These are phyloP conservation scores for Pangasius sanitwongsei DNA, from an alignment of 2,797 vertebrate species.

Conservation along the genomic window DNA sequence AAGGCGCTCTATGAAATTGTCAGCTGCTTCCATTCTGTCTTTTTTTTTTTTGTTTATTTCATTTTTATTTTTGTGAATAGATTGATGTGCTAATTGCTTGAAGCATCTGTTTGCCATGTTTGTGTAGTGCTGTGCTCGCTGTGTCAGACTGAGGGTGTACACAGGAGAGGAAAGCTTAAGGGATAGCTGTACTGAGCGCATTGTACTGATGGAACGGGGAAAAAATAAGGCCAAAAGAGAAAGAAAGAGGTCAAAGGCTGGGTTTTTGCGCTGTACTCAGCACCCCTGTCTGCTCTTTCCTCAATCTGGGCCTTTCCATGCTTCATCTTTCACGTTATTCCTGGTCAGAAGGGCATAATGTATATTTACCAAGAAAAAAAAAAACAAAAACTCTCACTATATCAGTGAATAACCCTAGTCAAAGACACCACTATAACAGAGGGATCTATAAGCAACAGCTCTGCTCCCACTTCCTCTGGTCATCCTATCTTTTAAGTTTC, in stretches of 20 bases:
- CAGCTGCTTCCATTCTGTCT: constrained; percentile 55
- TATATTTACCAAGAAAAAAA: background rate
- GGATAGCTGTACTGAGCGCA: constrained; percentile 20
- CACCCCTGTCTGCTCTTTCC: constrained; percentile 40
- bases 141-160: constrained; percentile 51
- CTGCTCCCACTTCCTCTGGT: constrained; percentile 47
- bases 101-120: constrained; percentile 56
- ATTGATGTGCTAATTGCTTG: constrained; percentile 49
- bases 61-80: constrained; percentile 41
- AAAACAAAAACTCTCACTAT: background rate
- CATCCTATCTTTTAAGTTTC: constrained; percentile 42
- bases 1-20: constrained; percentile 54
- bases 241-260: constrained; percentile 31
- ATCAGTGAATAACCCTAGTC: constrained; percentile 60
- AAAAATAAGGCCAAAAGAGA: background rate
- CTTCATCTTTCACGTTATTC: constrained; percentile 56
- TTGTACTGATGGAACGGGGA: background rate
- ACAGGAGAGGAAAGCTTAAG: constrained; percentile 54
- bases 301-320: constrained; percentile 51
- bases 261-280: constrained; percentile 51
- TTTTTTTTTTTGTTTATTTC: background rate
- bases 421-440: constrained; percentile 36
- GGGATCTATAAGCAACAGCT: constrained; percentile 39
- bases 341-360: constrained; percentile 61
- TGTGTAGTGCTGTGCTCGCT: constrained; percentile 54